These are phyloP conservation scores for Calidris pygmaea DNA, from an alignment of 2,113 vertebrate species.

Conservation along the genomic window DNA sequence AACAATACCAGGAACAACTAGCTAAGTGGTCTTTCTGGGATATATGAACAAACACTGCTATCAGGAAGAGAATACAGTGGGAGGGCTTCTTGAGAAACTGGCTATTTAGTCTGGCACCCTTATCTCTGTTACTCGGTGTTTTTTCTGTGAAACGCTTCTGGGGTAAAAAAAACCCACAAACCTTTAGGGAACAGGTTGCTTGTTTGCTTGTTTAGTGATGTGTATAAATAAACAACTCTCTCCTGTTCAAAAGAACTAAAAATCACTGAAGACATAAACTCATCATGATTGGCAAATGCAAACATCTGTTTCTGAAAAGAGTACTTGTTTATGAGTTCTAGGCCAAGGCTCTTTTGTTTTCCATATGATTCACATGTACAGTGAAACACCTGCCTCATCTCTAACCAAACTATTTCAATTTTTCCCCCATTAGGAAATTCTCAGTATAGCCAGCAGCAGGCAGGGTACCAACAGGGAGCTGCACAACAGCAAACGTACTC, in stretches of 20 bases:
- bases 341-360: neutral
- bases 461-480: conserved; percentile 89
- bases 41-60: neutral
- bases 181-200: neutral
- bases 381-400: neutral
- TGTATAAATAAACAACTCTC: neutral
- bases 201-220: neutral
- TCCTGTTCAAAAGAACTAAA: neutral
- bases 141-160: neutral
- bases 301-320: neutral
- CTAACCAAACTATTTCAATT: neutral
- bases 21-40: neutral
- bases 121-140: neutral
- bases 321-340: neutral
- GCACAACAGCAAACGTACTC: conserved; percentile 87
- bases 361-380: neutral
- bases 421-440: conserved; percentile 80
- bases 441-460: conserved; percentile 93
- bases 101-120: neutral
- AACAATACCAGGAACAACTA: neutral
- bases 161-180: neutral
- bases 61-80: neutral
- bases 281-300: neutral
- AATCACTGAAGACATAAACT: neutral
- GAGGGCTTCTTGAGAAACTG: neutral